Base-by-base conservation (phyloP, 2,113 vertebrate species). In the Zosterops pallidus region DNA sequence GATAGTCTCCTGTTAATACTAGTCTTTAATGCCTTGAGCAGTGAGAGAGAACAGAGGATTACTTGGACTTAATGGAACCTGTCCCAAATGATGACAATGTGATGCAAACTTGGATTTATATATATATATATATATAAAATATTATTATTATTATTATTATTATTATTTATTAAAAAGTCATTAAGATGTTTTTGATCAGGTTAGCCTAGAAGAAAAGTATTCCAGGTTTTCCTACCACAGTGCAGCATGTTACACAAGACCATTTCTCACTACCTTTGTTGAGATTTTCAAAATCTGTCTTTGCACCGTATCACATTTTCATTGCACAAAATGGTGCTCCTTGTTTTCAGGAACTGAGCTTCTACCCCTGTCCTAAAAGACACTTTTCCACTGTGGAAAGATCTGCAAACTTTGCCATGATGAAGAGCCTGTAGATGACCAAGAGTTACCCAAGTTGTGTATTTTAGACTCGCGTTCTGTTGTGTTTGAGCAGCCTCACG, bases 381-480 rank as follows among this genome's bases (percentile, higher is more conserved):
- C 17, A 1, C 0, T 84, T 89, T 64, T 63, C 47, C 5, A 0
- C 4, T 42, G 25, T 28, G 25, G 41, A 63, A 28, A 50, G 60
- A 47, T 37, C 42, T 67, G 6, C 57, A 63, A 52, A 39, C 69
- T 39, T 6, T 37, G 26, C 44, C 0, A 0, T 37, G 35, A 24
- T 55, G 19, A 63, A 83, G 69, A 78, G 22, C 15, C 37, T 19
- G 0, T 5, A 47, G 31, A 59, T 29, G 46, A 24, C 23, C n/a
- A 12, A 22, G 42, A 35, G 9, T 14, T 33, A 13, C 31, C 18
- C 0, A 1, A 46, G 16, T 16, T 72, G 14, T 60, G 5, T 64
- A 8, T 74, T 81, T 78, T 5, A 67, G 35, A 15, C 21, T 5
- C 0, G 3, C 1, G 3, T 31, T 64, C 31, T 71, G 29, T 11